Percentiles rank a stretch among this genome's conserved stretches.
phyloP scores from a whole-genome alignment of 1,140 invertebrate species.

The Drosophila varians region DNA sequence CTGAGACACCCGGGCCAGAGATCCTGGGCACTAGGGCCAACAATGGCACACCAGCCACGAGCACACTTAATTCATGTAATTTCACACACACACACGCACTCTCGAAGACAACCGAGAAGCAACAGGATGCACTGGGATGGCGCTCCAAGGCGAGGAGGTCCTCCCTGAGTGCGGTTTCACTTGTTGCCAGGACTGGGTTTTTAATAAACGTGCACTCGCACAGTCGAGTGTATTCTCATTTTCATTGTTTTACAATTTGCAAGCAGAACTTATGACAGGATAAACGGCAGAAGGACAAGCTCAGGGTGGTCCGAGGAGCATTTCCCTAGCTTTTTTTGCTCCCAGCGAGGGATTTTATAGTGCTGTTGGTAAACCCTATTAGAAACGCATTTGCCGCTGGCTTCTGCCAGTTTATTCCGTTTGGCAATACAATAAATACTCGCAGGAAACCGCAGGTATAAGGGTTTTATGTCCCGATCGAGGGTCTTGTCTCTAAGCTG shows the following conservation, averaged over 20 bases:
- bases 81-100: slow-evolving; percentile 66
- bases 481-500: not conserved
- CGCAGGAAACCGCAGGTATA: slow-evolving; percentile 5
- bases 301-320: not conserved
- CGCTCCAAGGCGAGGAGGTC: no score
- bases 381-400: slow-evolving; percentile 63
- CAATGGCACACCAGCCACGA: slow-evolving; percentile 58
- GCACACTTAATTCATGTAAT: slow-evolving; percentile 80
- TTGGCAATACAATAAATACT: slow-evolving; percentile 38
- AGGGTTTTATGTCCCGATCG: slow-evolving; percentile 34
- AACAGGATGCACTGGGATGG: slow-evolving; percentile 71
- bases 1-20: slow-evolving; percentile 17
- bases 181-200: slow-evolving; percentile 61
- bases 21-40: slow-evolving; percentile 26
- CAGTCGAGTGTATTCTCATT: slow-evolving; percentile 58
- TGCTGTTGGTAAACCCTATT: slow-evolving; percentile 59
- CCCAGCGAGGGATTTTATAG: slow-evolving; percentile 59
- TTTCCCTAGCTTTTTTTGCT: slow-evolving; percentile 44
- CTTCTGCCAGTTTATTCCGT: slow-evolving; percentile 5
- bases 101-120: slow-evolving; percentile 54
- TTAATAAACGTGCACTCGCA: slow-evolving; percentile 19
- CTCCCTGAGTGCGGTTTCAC: slow-evolving; percentile 67
- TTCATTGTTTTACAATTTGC: slow-evolving; percentile 82
- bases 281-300: slow-evolving; percentile 50
- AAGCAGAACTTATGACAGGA: slow-evolving; percentile 80